Evolutionary conservation across 2,888 invertebrate genomes (phyloP), one percentile per base, ranked within the genome.

Genomic region (Eupeodes latifasciatus): DNA sequence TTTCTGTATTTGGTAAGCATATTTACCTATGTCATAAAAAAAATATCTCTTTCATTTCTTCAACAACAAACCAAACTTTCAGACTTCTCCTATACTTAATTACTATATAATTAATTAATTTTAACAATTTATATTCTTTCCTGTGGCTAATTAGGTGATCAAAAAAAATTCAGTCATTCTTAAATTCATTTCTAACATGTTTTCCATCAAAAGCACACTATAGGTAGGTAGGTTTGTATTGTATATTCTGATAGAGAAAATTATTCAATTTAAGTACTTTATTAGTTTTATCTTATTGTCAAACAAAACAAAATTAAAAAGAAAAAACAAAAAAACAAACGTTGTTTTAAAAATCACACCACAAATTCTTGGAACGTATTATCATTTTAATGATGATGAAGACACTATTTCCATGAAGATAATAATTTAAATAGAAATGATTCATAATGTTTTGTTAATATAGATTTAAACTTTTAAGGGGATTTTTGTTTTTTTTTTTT

Each of bases 371-470:
- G 27, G 10, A 66, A 66, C 66, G 27, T 27, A 66, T 66, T 66
- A 66, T 66, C 47, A 66, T 49, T 66, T 66, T 66, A 49, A 49
- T 66, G 47, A 66, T 66, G 66, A 47, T 27, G 47, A 66, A 66
- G 47, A 66, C 27, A 27, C 11, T 11, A 57, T 57, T 27, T 57
- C 27, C 27, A 57, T 34, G 57, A 27, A 57, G 27, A 34, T 19
- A 11, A 57, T 12, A 47, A 64, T 64, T 64, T 64, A 64, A 64
- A 64, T 64, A 12, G 9, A 44, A 64, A 64, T 47, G 47, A 64
- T 64, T 64, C 64, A 64, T 14, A 44, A 64, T 47, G 64, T 64
- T 11, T 64, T 64, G 16, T 27, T 64, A 64, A 47, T 47, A 11
- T 11, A 27, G 27, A 51, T 16, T 40, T 40, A 55, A 19, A 47